Percentiles rank a stretch among this genome's conserved stretches.
These are phyloP conservation scores for Hydraecia micacea DNA, from an alignment of 2,888 invertebrate genomes.

Conservation along the genomic window DNA sequence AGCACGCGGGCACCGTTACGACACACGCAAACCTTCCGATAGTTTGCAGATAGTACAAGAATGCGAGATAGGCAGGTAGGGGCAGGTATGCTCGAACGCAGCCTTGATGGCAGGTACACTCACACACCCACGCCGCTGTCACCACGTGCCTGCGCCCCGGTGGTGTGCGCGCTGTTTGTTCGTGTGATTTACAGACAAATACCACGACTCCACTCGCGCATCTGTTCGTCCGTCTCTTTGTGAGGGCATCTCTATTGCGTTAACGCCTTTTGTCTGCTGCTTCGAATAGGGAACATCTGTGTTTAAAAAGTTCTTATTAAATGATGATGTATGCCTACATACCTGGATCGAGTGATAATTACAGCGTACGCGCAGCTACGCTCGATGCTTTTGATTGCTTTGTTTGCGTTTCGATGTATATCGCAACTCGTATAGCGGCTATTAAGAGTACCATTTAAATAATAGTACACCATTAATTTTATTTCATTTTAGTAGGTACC, in stretches of 20 bases:
- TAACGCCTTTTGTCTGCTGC: slow-evolving; percentile 82
- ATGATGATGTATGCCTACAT: slow-evolving; percentile 54
- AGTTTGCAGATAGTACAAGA: slow-evolving; percentile 85
- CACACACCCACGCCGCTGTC: slow-evolving; percentile 67
- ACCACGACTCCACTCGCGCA: slow-evolving; percentile 82
- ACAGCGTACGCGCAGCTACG: slow-evolving; percentile 67
- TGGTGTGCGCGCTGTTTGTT: slow-evolving; percentile 83
- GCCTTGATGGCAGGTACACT: slow-evolving; percentile 75
- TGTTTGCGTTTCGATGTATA: slow-evolving; percentile 75
- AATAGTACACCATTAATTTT: slow-evolving; percentile 63
- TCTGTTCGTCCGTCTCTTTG: slow-evolving; percentile 85
- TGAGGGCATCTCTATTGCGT: slow-evolving; percentile 81
- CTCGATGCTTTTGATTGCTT: slow-evolving; percentile 74
- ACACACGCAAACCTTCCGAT: slow-evolving; percentile 79
- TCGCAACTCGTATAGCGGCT: slow-evolving; percentile 63
- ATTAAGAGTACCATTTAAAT: slow-evolving; percentile 64
- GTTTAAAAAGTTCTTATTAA: slow-evolving; percentile 77
- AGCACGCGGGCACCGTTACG: slow-evolving; percentile 83
- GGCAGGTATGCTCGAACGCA: slow-evolving; percentile 78
- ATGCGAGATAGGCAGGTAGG: slow-evolving; percentile 85
- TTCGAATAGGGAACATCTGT: slow-evolving; percentile 80
- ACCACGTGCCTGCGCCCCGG: slow-evolving; percentile 53
- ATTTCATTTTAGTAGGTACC: slow-evolving; percentile 41
- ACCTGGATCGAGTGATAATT: slow-evolving; percentile 78
- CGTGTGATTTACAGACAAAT: slow-evolving; percentile 88